Evolutionary conservation across 2,888 invertebrate genomes (phyloP).

Genomic region (Melanotus villosus): DNA sequence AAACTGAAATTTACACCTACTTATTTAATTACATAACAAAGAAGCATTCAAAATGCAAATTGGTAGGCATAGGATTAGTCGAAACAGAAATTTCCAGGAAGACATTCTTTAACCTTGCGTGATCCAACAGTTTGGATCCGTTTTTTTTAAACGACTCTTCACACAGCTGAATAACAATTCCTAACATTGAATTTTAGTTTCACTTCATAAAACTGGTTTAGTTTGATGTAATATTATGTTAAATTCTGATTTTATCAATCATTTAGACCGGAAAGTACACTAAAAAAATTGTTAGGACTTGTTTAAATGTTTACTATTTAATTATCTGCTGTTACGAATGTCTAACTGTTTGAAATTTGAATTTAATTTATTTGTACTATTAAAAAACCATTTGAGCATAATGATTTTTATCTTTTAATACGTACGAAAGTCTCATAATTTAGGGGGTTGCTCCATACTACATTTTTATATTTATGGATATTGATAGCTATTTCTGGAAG

Average conservation of each 20-base stretch:
- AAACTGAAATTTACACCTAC: conserved; percentile 22
- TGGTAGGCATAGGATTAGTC: not conserved
- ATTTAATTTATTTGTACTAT: no score
- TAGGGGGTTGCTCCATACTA: no score
- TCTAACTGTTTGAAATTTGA: not conserved
- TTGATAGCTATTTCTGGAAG: no score
- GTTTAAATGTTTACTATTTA: conserved; percentile 14
- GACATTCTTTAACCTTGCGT: conserved; percentile 28
- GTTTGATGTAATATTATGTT: conserved; percentile 1
- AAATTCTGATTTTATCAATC: conserved; percentile 4
- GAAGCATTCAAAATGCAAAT: conserved; percentile 27
- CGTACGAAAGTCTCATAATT: no score
- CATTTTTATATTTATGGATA: no score
- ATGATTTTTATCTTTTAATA: no score
- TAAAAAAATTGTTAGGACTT: conserved; percentile 12
- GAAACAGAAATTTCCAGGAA: conserved; percentile 24
- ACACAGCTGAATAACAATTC: not conserved
- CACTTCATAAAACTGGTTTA: not conserved
- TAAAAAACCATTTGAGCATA: no score
- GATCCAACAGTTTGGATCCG: not conserved
- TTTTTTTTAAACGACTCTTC: not conserved
- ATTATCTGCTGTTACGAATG: conserved; percentile 13
- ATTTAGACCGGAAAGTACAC: not conserved
- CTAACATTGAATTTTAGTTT: no score
- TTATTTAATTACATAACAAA: conserved; percentile 19